phyloP scores from a whole-genome alignment of 2,113 vertebrate genomes.

The Engystomops pustulosus region DNA sequence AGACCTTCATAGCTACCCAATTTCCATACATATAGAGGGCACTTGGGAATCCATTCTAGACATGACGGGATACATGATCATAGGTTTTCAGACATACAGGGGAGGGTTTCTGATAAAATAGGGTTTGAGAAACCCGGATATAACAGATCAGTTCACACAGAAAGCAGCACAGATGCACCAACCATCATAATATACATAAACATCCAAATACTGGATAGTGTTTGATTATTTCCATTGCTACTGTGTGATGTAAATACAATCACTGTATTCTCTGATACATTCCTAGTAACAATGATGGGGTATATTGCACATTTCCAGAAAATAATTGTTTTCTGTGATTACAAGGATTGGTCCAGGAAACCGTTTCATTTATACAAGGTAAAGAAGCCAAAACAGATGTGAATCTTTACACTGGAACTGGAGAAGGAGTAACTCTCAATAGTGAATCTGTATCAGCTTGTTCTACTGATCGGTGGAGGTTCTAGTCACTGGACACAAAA shows the following conservation, averaged over 20 bases:
- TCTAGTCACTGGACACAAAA: background rate
- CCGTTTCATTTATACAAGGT: background rate
- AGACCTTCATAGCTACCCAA: background rate
- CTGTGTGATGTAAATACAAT: slow-evolving; percentile 27
- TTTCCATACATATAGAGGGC: background rate
- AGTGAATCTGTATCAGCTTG: too few relatives aligned
- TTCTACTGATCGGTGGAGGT: background rate
- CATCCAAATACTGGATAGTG: background rate
- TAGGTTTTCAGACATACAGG: background rate
- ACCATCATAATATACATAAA: background rate
- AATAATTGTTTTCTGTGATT: too few relatives aligned
- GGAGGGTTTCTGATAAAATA: background rate
- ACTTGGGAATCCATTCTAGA: slow-evolving; percentile 1
- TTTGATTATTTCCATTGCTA: slow-evolving; percentile 9
- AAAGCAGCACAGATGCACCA: slow-evolving; percentile 5
- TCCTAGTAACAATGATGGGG: slow-evolving; percentile 22
- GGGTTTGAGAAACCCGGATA: slow-evolving; percentile 5
- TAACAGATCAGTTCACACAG: background rate
- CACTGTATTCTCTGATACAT: slow-evolving; percentile 4
- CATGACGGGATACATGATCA: background rate
- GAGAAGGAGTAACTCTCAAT: too few relatives aligned
- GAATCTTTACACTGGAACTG: too few relatives aligned
- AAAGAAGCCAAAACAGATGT: too few relatives aligned
- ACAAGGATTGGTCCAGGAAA: background rate
- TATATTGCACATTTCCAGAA: slow-evolving; percentile 29